A percentile compares a stretch with the other conserved stretches of the same genome.
Conservation (phyloP, 1,140 invertebrate species). For the Phenacoccus solenopsis region DNA sequence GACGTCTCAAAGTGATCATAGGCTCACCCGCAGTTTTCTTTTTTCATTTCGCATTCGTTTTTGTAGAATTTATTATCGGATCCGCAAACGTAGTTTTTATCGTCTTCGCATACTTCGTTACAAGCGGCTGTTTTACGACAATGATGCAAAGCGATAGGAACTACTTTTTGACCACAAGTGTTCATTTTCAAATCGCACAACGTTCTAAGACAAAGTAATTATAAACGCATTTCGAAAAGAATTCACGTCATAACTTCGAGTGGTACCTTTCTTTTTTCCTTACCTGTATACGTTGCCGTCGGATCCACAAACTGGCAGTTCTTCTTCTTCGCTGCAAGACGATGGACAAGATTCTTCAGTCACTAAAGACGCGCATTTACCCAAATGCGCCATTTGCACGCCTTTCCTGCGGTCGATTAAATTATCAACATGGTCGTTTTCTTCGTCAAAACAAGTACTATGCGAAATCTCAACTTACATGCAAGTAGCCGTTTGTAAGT, state of each 20-base stretch:
- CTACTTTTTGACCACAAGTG: constrained; percentile 74
- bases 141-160: constrained; percentile 60
- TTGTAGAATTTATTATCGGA: constrained; percentile 84
- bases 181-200: constrained; percentile 71
- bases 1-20: not conserved
- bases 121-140: constrained; percentile 70
- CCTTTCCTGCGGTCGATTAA: constrained; percentile 48
- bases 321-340: constrained; percentile 50
- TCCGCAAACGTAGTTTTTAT: constrained; percentile 72
- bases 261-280: constrained; percentile 12
- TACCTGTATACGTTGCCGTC: constrained; percentile 84
- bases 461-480: too few species aligned
- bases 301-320: constrained; percentile 74
- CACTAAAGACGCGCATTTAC: constrained; percentile 65
- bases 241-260: not conserved
- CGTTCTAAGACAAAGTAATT: constrained; percentile 42
- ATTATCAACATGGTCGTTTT: too few species aligned
- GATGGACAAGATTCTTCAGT: constrained; percentile 55
- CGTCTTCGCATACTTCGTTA: constrained; percentile 56
- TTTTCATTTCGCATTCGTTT: constrained; percentile 86
- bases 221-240: not conserved
- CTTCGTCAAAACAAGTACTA: not conserved
- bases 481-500: constrained; percentile 66
- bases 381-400: constrained; percentile 71
- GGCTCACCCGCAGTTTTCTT: constrained; percentile 76